Evolutionary conservation across 2,888 invertebrate genomes (phyloP), one percentile per base, ranked within the genome.

Genomic region (Rhagophthalmus giganteus): DNA sequence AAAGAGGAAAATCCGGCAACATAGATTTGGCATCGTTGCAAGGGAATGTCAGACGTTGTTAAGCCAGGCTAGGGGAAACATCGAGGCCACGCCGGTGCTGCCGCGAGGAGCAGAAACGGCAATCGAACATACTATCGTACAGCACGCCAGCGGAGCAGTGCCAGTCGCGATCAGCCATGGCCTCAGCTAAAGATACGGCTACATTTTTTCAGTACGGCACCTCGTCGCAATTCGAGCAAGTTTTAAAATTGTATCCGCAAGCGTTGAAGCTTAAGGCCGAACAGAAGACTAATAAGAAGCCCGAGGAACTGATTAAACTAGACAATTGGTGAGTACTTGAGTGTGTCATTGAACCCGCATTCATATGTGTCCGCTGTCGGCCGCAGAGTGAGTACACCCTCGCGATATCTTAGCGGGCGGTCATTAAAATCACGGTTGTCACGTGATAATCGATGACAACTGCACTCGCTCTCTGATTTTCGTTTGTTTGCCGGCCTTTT

Each of bases 121-220:
- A 54, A 58, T 48, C 59, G 53, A 49, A 58, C 55, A 60, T 61
- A 62, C 60, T 63, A 61, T 42, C 49, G 34, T 41, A 53, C 60
- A 62, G 63, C 64, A 64, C 63, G 65, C 65, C 63, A 66, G 64
- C 62, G 63, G 62, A 61, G 59, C 62, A 59, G 61, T 58, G 59
- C 61, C 63, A 69, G 68, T 62, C 61, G 61, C 70, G 71, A 70
- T 67, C 68, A 63, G 70, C 69, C 65, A 73, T 72, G 70, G 84
- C 84, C 83, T 86, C 87, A 82, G 84, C 85, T 82, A 87, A 86
- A 84, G 90, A 90, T 82, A 91, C 91, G 79, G 88, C 91, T 78
- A 88, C 89, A 82, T 94, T 94, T 85, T 93, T 94, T 80, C 85
- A 87, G 78, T 87, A 90, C 80, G 94, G 91, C 76, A 88, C 86